A percentile compares a stretch with the other conserved stretches of the same genome.
phyloP scores from a whole-genome alignment of 2,797 vertebrate genomes.

The Clarias fuscus region DNA sequence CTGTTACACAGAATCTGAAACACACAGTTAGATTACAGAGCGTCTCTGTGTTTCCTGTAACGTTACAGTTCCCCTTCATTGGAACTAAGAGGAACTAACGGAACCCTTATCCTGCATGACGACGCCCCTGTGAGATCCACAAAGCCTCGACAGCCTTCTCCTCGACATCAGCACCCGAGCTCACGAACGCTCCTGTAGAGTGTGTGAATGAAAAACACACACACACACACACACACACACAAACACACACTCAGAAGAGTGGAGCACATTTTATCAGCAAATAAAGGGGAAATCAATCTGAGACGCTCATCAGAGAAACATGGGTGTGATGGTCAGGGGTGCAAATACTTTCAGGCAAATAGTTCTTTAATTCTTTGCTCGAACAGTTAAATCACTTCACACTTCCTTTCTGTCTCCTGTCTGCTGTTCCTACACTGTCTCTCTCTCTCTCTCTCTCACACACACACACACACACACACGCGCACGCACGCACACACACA shows the following conservation, averaged over 20 bases:
- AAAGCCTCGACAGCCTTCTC: too few relatives aligned
- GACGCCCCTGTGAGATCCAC: too few relatives aligned
- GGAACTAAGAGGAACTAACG: not conserved
- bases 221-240: too few relatives aligned
- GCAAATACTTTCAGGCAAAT: not conserved
- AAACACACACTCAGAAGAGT: too few relatives aligned
- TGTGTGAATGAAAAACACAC: too few relatives aligned
- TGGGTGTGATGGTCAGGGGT: not conserved
- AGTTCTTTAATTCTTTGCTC: not conserved
- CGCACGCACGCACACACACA: constrained; percentile 27
- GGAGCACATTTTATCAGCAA: not conserved
- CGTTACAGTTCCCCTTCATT: too few relatives aligned
- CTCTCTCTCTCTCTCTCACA: constrained; percentile 2
- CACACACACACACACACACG: not conserved
- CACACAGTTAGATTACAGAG: too few relatives aligned
- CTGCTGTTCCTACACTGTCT: not conserved
- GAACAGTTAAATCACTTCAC: not conserved
- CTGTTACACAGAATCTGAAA: too few relatives aligned
- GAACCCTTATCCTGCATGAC: too few relatives aligned
- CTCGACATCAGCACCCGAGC: too few relatives aligned
- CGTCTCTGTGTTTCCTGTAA: too few relatives aligned
- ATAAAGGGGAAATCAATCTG: not conserved
- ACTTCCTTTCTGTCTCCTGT: not conserved
- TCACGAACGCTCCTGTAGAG: too few relatives aligned
- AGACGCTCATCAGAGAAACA: not conserved